A percentile compares a stretch with the other conserved stretches of the same genome.
Conservation (phyloP, 2,888 invertebrate genomes). For the Leistus spinibarbis region DNA sequence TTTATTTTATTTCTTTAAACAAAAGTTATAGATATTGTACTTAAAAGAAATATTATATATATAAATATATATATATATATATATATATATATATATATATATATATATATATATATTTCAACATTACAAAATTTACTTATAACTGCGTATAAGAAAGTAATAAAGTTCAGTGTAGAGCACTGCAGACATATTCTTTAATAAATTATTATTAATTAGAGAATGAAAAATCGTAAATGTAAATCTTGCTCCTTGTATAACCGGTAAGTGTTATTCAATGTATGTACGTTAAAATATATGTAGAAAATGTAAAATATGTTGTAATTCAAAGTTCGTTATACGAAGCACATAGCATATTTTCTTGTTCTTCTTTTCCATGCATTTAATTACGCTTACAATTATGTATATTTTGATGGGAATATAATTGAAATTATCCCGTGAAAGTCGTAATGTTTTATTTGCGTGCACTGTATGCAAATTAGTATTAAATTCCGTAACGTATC, state of each 20-base stretch:
- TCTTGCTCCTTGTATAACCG: too few species aligned
- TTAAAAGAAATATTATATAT: not conserved
- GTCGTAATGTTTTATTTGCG: conserved; percentile 39
- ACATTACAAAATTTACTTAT: too few species aligned
- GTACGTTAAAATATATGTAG: not conserved
- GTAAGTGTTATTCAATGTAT: not conserved
- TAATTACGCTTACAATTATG: conserved; percentile 38
- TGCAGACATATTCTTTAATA: too few species aligned
- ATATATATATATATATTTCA: too few species aligned
- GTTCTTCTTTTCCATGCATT: conserved; percentile 25
- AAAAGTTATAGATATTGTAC: not conserved
- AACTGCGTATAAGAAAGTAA: too few species aligned
- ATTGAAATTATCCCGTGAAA: conserved; percentile 39
- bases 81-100: too few species aligned
- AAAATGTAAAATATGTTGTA: not conserved
- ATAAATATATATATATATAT: too few species aligned
- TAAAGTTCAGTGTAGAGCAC: too few species aligned
- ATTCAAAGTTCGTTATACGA: not conserved
- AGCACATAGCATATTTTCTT: conserved; percentile 12
- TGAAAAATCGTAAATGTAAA: too few species aligned
- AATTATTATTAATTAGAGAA: too few species aligned
- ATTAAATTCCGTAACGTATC: conserved; percentile 38
- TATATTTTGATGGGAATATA: conserved; percentile 40
- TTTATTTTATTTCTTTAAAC: not conserved
- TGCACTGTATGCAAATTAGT: conserved; percentile 38